phyloP scores from a whole-genome alignment of 2,888 invertebrate species.

The Trachelus stipa region DNA sequence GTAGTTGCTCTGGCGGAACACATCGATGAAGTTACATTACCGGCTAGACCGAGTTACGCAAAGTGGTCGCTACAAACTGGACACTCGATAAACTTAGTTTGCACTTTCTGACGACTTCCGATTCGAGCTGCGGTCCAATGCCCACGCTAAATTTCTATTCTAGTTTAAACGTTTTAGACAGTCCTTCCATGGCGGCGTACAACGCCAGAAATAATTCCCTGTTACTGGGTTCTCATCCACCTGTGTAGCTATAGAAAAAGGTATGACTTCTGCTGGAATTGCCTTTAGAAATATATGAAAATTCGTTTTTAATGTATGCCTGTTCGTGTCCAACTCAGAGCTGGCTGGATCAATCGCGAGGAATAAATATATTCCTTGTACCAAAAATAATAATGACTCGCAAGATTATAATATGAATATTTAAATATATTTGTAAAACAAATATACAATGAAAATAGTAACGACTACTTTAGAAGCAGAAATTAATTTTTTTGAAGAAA shows the following conservation, averaged over 20 bases:
- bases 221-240: background rate
- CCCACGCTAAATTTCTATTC: slow-evolving; percentile 11
- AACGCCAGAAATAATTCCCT: background rate
- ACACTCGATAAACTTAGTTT: slow-evolving; percentile 59
- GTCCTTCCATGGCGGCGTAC: background rate
- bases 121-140: slow-evolving; percentile 51
- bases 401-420: too few species aligned
- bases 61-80: slow-evolving; percentile 61
- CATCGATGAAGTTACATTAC: slow-evolving; percentile 65
- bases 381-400: too few species aligned
- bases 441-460: too few species aligned
- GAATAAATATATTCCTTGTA: too few species aligned
- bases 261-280: background rate
- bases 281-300: background rate
- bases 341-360: too few species aligned
- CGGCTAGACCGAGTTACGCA: slow-evolving; percentile 63
- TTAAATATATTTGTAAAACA: too few species aligned
- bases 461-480: too few species aligned
- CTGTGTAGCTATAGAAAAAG: background rate
- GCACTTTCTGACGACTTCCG: slow-evolving; percentile 54
- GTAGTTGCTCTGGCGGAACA: slow-evolving; percentile 61
- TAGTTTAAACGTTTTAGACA: background rate
- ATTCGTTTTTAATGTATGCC: background rate
- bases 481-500: too few species aligned
- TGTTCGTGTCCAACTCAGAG: background rate